phyloP scores from a whole-genome alignment of 2,888 invertebrate genomes.

The Watsonalla binaria region DNA sequence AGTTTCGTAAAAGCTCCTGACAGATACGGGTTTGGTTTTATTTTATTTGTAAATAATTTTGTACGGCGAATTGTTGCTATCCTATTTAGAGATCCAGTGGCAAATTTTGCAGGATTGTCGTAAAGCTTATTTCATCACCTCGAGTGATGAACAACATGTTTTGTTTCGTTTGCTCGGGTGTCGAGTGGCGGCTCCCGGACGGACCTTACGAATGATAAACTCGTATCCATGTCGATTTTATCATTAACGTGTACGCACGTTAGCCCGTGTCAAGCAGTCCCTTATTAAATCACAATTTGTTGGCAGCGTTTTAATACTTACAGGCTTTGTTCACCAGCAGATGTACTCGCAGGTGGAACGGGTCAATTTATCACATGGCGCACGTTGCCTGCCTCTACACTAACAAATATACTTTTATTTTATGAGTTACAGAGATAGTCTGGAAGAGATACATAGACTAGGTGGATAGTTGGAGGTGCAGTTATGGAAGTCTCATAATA shows the following conservation, averaged over 20 bases:
- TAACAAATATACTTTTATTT: background rate
- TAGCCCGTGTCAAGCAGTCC: background rate
- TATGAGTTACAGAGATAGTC: too few species aligned
- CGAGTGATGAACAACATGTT: background rate
- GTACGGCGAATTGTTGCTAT: too few species aligned
- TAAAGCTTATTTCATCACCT: too few species aligned
- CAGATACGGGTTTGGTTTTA: too few species aligned
- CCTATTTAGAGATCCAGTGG: too few species aligned
- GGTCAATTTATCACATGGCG: background rate
- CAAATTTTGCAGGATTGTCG: too few species aligned
- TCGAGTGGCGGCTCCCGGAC: background rate
- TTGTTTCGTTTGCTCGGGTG: background rate
- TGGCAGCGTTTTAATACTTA: background rate
- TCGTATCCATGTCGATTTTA: background rate
- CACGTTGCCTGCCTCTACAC: background rate
- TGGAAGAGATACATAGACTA: too few species aligned
- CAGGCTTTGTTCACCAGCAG: background rate
- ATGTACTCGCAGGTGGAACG: background rate
- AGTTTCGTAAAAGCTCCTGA: too few species aligned
- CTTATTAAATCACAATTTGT: slow-evolving; percentile 2
- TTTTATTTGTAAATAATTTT: too few species aligned
- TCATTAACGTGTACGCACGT: background rate
- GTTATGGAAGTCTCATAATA: too few species aligned
- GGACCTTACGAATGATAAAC: background rate
- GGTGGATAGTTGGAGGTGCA: too few species aligned